Base-by-base conservation (phyloP, 2,888 invertebrate species). In the Orchesella flavescens region DNA sequence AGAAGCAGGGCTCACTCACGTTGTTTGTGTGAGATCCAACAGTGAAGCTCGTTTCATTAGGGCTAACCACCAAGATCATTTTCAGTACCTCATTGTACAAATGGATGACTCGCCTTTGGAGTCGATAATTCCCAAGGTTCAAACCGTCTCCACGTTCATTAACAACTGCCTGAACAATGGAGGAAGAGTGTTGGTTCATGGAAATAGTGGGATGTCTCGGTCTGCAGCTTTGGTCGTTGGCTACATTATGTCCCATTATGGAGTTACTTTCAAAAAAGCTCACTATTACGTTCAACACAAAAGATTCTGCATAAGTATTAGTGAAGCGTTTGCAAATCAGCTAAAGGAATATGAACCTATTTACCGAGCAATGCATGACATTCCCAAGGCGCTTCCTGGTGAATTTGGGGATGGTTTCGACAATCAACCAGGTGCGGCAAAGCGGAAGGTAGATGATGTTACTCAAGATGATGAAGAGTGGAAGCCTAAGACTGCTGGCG, bases 191-290 rank as follows among this genome's bases (percentile, higher is more conserved):
- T 89, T 94, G 19, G 92, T 94, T 19, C 94, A 94, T 90, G 93
- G 94, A 61, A 93, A 93, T 90, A 92, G 92, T 84, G 94, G 94
- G 1, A 93, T 93, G 87, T 93, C 93, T 1, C 91, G 94, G 88
- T 94, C 94, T 89, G 94, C 94, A 53, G 92, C 94, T 24, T 89
- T 94, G 79, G 93, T 93, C 57, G 90, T 94, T 84, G 94, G 93
- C 2, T 94, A 93, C 89, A 90, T 94, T 43, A 94, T 94, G 94
- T 92, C 93, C 89, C 93, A 93, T 86, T 87, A 83, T 46, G 87
- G 87, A 3, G 73, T 87, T 9, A 57, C 65, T 15, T 68, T 72
- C 9, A 66, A 68, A 23, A 91, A 92, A 87, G 93, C 94, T 0
- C 92, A 92, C 86, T 88, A 90, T 13, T 91, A 92, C 88, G 93